phyloP scores from a whole-genome alignment of 1,140 invertebrate genomes.

The Trachymyrmex cornetzi region DNA sequence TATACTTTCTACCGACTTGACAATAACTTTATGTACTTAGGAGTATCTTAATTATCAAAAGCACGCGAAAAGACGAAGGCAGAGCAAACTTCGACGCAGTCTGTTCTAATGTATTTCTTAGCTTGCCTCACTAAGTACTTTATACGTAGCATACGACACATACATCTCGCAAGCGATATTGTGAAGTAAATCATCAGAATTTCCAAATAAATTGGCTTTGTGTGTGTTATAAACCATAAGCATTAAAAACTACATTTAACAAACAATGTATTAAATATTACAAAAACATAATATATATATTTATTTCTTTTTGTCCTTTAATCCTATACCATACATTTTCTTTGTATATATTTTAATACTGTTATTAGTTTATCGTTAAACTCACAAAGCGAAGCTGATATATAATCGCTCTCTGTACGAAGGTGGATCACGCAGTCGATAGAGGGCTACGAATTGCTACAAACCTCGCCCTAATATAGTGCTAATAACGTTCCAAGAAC shows the following conservation, averaged over 20 bases:
- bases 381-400: neutral
- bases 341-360: neutral
- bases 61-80: neutral
- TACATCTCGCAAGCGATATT: slow-evolving; percentile 2
- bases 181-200: neutral
- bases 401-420: neutral
- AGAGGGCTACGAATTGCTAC: slow-evolving; percentile 27
- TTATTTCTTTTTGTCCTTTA: neutral
- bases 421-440: slow-evolving; percentile 9
- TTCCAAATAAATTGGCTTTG: neutral
- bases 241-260: neutral
- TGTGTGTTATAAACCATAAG: neutral
- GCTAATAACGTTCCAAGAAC: slow-evolving; percentile 69
- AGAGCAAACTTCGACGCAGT: neutral
- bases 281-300: neutral
- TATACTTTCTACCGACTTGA: neutral
- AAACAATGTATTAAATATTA: neutral
- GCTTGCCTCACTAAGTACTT: neutral
- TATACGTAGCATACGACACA: neutral
- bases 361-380: slow-evolving; percentile 1
- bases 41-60: slow-evolving; percentile 43
- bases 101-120: slow-evolving; percentile 29
- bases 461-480: slow-evolving; percentile 61
- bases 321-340: neutral
- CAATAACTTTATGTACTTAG: neutral